phyloP scores from a whole-genome alignment of 1,140 invertebrate genomes.

The Patella vulgata region DNA sequence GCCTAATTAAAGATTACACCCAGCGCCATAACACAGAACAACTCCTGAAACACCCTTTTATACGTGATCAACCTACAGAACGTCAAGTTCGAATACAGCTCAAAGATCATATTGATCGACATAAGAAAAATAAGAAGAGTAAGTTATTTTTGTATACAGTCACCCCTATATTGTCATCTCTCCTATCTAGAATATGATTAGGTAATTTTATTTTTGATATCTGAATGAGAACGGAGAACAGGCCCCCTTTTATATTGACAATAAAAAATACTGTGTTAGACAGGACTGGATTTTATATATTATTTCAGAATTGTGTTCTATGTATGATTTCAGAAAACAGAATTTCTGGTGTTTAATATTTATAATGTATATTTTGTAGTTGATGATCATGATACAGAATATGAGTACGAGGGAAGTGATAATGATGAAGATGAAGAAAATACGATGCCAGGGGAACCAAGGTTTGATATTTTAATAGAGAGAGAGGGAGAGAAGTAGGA shows the following conservation, averaged over 20 bases:
- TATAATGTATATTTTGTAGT: too few relatives aligned
- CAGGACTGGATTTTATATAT: too few relatives aligned
- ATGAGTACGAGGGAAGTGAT: conserved; percentile 65
- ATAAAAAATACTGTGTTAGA: too few relatives aligned
- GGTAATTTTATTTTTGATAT: conserved; percentile 1
- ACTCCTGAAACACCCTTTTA: conserved; percentile 96
- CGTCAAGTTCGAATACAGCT: conserved; percentile 97
- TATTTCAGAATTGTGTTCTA: too few relatives aligned
- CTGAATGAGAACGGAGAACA: too few relatives aligned
- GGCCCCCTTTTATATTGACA: too few relatives aligned
- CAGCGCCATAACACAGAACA: conserved; percentile 98
- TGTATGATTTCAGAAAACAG: too few relatives aligned
- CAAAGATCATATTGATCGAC: conserved; percentile 98
- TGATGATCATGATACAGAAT: conserved; percentile 65
- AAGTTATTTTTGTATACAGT: too few relatives aligned
- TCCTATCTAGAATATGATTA: neutral
- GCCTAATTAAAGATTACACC: conserved; percentile 97
- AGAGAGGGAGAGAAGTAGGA: too few relatives aligned
- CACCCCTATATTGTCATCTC: too few relatives aligned
- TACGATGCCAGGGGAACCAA: conserved; percentile 59
- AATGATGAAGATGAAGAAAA: conserved; percentile 63
- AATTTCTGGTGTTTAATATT: too few relatives aligned
- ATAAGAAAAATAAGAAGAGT: conserved; percentile 64
- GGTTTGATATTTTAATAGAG: conserved; percentile 40
- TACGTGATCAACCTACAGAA: conserved; percentile 97